Base-by-base conservation (phyloP, 1,140 invertebrate species). In the Steinernema feltiae region DNA sequence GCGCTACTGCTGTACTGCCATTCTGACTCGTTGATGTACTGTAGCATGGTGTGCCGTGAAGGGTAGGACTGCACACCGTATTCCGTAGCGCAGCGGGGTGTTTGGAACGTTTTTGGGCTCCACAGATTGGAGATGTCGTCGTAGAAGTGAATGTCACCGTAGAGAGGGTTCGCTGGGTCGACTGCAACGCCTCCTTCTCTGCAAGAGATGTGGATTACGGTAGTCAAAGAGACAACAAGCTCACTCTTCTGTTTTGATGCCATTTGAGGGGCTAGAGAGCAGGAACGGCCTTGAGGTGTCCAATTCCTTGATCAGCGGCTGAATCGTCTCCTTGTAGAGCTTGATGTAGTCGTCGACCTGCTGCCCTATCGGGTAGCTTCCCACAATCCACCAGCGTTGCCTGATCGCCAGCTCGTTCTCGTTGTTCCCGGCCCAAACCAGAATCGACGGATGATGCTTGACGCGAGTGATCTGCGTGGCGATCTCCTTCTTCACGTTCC, bases 131-230 rank as follows among this genome's bases (percentile, higher is more conserved):
- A 87, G 0, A 91, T 24, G 84, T 98, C 96, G 82, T 94, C 93
- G 85, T 98, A 98, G 84, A 92, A 95, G 85, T 98, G 95, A 69
- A 94, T 92, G 87, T 99, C 97, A 72, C 97, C 97, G 87, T 92
- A 97, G 31, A 91, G 84, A 32, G 89, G 87, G 76, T 91, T 91
- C 72, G 92, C 90, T 0, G 97, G 96, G 87, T 94, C 90, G 17
- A 87, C 72, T 0, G 92, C 90, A 69, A 93, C 89, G 82, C 91
- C 93, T 12, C 92, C 92, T 86, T 93, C 91, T 71, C 79, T 80
- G 21, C 1, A 72, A 75, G 7, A 12, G n/a, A 17, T 71, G 30
- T 41, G 35, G 7, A 71, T 71, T 31, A 15, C 27, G n/a, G 29
- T 48, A 15, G 3, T 18, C 74, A 75, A 48, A 79, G 35, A 48